A percentile compares a stretch with the other conserved stretches of the same genome.
phyloP scores from a whole-genome alignment of 2,888 invertebrate species.

The Lasioglossum calceatum region DNA sequence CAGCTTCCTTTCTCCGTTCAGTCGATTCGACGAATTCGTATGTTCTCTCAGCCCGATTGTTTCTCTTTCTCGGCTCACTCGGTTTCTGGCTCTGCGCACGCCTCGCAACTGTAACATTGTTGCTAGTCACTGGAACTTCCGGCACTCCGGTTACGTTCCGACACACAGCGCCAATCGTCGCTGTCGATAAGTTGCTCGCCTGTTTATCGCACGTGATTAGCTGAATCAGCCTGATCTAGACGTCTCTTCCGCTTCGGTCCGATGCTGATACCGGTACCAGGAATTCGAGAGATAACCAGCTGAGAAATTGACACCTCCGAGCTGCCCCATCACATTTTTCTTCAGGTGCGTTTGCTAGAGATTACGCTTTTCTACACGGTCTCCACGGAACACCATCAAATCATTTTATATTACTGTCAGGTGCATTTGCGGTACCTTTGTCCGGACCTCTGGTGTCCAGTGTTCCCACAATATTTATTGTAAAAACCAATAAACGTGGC shows the following conservation, averaged over 20 bases:
- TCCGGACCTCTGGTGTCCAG: too few species aligned
- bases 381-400: background rate
- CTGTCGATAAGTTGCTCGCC: conserved; percentile 34
- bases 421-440: too few species aligned
- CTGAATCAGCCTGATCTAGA: background rate
- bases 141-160: conserved; percentile 66
- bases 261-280: conserved; percentile 29
- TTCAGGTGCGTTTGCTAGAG: background rate
- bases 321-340: too few species aligned
- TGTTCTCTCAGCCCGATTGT: background rate
- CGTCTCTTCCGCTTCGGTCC: conserved; percentile 16
- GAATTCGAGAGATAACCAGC: conserved; percentile 41
- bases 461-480: too few species aligned
- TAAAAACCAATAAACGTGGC: too few species aligned
- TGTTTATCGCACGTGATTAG: conserved; percentile 49
- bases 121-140: conserved; percentile 51
- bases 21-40: conserved; percentile 22
- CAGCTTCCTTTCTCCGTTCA: background rate
- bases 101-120: conserved; percentile 49
- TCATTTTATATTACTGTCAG: background rate
- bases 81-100: background rate
- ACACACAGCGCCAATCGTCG: conserved; percentile 38
- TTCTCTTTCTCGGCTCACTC: background rate
- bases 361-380: background rate
- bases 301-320: background rate